phyloP scores from a whole-genome alignment of 2,113 vertebrate species.

The Aegithalos caudatus region DNA sequence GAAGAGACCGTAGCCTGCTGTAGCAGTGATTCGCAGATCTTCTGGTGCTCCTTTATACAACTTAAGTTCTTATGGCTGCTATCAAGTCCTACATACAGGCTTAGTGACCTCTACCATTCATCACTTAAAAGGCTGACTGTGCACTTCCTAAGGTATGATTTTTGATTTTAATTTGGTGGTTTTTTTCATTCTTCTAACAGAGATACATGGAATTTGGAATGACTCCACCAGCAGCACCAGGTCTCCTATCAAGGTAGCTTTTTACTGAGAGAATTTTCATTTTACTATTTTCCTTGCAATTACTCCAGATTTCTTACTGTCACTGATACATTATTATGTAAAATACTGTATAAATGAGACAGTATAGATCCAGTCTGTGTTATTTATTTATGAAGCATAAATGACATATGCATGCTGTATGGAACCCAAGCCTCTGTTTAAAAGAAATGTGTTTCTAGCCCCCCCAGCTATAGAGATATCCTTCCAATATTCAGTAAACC shows the following conservation, averaged over 20 bases:
- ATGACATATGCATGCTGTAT: neutral
- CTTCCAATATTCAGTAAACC: neutral
- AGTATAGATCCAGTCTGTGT: neutral
- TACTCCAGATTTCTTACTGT: neutral
- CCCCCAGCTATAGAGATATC: neutral
- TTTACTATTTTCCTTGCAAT: neutral
- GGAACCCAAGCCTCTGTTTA: neutral
- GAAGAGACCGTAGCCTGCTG: neutral
- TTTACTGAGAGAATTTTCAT: neutral
- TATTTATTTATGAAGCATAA: neutral
- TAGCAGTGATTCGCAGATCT: neutral
- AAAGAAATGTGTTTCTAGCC: neutral
- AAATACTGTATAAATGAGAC: neutral
- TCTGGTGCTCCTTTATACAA: neutral
- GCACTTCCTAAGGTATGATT: neutral
- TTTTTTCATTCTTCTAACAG: constrained; percentile 66
- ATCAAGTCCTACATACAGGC: neutral
- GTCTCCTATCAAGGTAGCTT: constrained; percentile 83
- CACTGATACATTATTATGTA: neutral
- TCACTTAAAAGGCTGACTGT: neutral
- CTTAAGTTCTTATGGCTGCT: neutral
- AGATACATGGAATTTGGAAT: constrained; percentile 85
- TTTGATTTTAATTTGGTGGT: neutral
- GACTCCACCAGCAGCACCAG: constrained; percentile 79
- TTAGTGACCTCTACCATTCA: neutral